Evolutionary conservation across 2,113 vertebrate genomes (phyloP), one percentile per base, ranked within the genome.

Genomic region (Serinus canaria): DNA sequence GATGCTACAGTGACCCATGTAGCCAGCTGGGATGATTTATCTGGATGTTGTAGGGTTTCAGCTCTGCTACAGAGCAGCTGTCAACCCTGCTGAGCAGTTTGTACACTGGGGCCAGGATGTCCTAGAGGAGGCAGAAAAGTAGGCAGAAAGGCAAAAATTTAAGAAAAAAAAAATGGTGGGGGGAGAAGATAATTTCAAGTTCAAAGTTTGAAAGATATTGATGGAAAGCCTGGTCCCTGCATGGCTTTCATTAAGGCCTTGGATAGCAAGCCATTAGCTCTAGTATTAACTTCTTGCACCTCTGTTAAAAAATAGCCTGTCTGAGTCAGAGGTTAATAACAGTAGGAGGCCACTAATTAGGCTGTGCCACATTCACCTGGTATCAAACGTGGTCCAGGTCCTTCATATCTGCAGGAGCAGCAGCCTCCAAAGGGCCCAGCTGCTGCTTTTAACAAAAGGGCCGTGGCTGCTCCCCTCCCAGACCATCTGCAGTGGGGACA

Each of bases 261-360:
- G 83, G 62, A 59, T 78, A 62, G 52, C 60, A 96, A 97, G 93
- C 90, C 88, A 97, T 98, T 97, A 97, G 93, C 85, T 79, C 69
- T 13, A 49, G 91, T 80, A 97, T 98, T 98, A 97, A 97, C 97
- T 97, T 98, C 94, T 96, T 96, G 94, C 95, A 97, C 96, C 94
- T 96, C 87, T 82, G 95, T 94, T 96, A 98, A 97, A 97, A 97
- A 98, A 97, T 94, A 97, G 96, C 93, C 96, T 93, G 92, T 62
- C 86, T 50, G 94, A 97, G 97, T 96, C 97, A 98, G 83, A 97
- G 97, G 98, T 98, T 98, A 98, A 98, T 98, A 94, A 94, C 96
- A 90, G 95, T 7, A 97, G 90, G 93, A 93, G 79, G 94, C 85
- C 94, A 93, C 94, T 98, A 97, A 98, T 98, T 97, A 97, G 81